Evolutionary conservation across 2,888 invertebrate genomes (phyloP).

Genomic region (Callinectes sapidus): DNA sequence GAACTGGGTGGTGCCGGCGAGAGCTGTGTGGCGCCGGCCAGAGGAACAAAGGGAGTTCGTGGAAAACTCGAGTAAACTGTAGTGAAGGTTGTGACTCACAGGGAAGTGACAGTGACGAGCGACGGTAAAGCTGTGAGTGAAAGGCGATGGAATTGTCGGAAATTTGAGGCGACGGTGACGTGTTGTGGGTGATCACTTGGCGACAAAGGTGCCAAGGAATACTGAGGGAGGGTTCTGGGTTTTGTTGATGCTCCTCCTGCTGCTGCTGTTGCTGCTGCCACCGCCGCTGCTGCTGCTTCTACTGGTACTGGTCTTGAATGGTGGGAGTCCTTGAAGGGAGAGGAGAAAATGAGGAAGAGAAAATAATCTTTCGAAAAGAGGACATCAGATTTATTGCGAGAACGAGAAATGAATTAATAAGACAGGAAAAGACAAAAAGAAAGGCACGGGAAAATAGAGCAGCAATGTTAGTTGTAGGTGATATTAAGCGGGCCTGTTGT

Average conservation of each 20-base stretch:
- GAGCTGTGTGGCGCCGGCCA: not conserved
- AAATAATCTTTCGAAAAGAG: not conserved
- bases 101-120: not conserved
- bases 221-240: not conserved
- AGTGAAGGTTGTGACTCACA: not conserved
- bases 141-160: slow-evolving; percentile 10
- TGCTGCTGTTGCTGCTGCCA: not conserved
- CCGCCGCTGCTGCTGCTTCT: not conserved
- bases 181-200: not conserved
- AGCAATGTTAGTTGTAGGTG: not conserved
- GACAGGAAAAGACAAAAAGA: not conserved
- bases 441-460: not conserved
- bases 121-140: slow-evolving; percentile 4
- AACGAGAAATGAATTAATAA: not conserved
- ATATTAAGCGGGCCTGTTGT: not conserved
- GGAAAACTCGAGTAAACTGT: slow-evolving; percentile 2
- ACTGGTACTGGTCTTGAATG: not conserved
- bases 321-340: not conserved
- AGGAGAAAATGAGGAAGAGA: not conserved
- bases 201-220: not conserved
- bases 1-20: not conserved
- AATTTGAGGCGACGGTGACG: not conserved
- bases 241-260: no score
- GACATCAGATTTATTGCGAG: not conserved
- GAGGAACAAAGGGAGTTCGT: not conserved